Base-by-base conservation (phyloP, 1,140 invertebrate genomes). In the Drosophila biarmipes region DNA sequence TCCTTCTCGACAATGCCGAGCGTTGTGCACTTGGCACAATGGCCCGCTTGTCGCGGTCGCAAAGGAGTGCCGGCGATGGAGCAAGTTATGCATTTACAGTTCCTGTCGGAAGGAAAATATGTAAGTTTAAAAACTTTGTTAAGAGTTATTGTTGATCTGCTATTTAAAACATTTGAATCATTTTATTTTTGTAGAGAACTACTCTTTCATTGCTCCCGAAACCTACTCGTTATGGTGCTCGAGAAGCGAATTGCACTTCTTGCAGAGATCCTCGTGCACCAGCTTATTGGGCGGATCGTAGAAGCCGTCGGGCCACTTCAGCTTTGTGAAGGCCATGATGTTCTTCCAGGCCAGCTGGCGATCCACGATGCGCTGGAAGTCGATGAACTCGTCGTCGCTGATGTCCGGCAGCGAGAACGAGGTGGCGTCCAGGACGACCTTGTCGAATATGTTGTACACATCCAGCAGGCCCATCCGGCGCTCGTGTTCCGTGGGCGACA, bases 51-150 rank as follows among this genome's bases (percentile, higher is more conserved):
- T 45, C 80, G 67, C 19, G 86, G 86, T 55, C 85, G 52, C 46
- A 91, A 71, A 46, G 90, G 91, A 34, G 84, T 91, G 14, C 91
- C 91, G 51, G 90, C 90, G 48, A 92, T 90, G 11, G 90, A 91
- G 71, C 91, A 92, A 53, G 91, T 91, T 40, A 91, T 84, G 69
- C 91, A 92, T 74, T 91, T 86, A 64, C 91, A 92, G 68, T 87
- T 78, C 49, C 91, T 92, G 29, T 7, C 1, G 7, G 14, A 8
- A 27, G 10, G n/a, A 7, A 0, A 21, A 42, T 17, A 40, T 21
- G 0, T 15, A 4, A 38, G n/a, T 27, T 43, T 19, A 40, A 15
- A 40, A 11, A 4, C 1, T 34, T 34, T 5, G 0, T 42, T 19
- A 19, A 42, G 8, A 42, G 2, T 42, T n/a, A n/a, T 15, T 12